phyloP scores from a whole-genome alignment of 2,113 vertebrate genomes.

The Azemiops feae region DNA sequence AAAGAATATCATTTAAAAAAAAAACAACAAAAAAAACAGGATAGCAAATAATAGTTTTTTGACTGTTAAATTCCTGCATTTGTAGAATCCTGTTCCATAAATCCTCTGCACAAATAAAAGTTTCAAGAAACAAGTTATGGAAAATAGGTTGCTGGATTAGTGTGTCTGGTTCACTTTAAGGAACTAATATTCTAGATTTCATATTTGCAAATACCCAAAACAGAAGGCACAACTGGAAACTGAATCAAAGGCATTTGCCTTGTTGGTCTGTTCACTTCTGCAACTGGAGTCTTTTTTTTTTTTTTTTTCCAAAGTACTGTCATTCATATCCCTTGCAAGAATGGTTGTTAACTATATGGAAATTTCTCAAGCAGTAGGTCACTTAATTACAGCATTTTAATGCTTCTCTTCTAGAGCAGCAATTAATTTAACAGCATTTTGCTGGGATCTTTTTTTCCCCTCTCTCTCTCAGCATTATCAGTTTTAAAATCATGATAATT shows the following conservation, averaged over 20 bases:
- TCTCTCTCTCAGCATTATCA: conserved; percentile 50
- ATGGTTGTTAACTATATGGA: conserved; percentile 55
- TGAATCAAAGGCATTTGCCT: not conserved
- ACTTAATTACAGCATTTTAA: conserved; percentile 71
- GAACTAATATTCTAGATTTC: not conserved
- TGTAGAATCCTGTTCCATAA: not conserved
- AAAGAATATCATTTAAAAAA: not conserved
- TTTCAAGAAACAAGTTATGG: not conserved
- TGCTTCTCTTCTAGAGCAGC: conserved; percentile 62
- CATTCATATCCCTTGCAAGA: conserved; percentile 46
- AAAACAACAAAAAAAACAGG: not conserved
- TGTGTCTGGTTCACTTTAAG: not conserved
- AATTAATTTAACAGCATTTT: conserved; percentile 69
- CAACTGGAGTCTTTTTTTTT: conserved; percentile 16
- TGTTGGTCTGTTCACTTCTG: not conserved
- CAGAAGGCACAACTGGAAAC: not conserved
- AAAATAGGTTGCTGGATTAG: not conserved
- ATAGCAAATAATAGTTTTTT: not conserved
- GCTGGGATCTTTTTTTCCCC: conserved; percentile 58
- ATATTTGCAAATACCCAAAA: not conserved
- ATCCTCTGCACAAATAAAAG: not conserved
- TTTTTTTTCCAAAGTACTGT: conserved; percentile 40
- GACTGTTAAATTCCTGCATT: not conserved
- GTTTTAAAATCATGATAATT: conserved; percentile 65
- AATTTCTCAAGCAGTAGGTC: conserved; percentile 63